Base-by-base conservation (phyloP, 2,888 invertebrate species). In the Crocallis elinguaria region DNA sequence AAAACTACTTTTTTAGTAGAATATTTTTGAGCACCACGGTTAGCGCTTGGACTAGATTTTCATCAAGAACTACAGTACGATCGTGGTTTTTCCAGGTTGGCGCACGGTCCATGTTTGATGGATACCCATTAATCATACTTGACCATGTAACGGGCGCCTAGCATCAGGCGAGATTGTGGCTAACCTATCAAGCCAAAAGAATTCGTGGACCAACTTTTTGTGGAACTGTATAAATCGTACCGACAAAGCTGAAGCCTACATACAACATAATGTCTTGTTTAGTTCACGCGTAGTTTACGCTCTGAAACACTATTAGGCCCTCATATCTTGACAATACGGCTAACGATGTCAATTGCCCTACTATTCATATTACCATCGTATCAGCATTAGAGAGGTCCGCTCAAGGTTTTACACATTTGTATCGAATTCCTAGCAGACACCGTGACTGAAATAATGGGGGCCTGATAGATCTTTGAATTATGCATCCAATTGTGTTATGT, bases 371-470 rank as follows among this genome's bases (percentile, higher is more conserved):
- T 38, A 49, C 32, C 48, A 52, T 51, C 46, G 25, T 50, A 59
- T 59, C 52, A 44, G 54, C 49, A 62, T 64, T 64, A 64, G 64
- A 64, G 53, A 41, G 64, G 64, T 19, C 32, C 11, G 14, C 16
- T 56, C 60, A 60, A 62, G 62, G 64, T 23, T 54, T 43, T 30
- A 51, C 36, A 41, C 51, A 36, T 45, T 58, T 55, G 49, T 56
- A 46, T 44, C 51, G 42, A 56, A 56, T 52, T 35, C 45, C 21
- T 49, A 48, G 39, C 32, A 39, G 45, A 37, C 49, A 48, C 60
- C 57, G 57, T 62, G 60, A 60, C 59, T 55, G 45, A 54, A 53
- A 54, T 54, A 54, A 54, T 54, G 32, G 41, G 19, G 17, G 13
- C 13, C 33, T 43, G 46, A 49, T 48, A 54, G 35, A 38, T 49